Base-by-base conservation (phyloP, 2,888 invertebrate genomes). In the Drosophila phalerata region DNA sequence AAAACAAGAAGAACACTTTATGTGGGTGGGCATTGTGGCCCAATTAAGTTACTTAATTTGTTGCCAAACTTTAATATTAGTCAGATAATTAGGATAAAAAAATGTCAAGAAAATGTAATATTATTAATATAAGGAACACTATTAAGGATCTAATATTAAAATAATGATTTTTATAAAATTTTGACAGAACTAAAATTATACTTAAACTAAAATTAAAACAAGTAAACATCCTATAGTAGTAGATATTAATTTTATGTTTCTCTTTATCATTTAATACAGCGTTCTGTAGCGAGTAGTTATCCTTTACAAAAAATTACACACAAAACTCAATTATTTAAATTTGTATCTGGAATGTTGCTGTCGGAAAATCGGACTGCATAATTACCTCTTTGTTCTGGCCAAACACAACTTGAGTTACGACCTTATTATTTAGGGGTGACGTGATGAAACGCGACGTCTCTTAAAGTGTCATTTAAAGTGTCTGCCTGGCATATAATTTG, bases 301-400 rank as follows among this genome's bases (percentile, higher is more conserved):
- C n/a, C n/a, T n/a, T n/a, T n/a, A n/a, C n/a, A n/a, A n/a, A n/a
- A n/a, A n/a, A n/a, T n/a, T n/a, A n/a, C n/a, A n/a, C n/a, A n/a
- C n/a, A n/a, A n/a, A n/a, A n/a, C n/a, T n/a, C n/a, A n/a, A 28
- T 28, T 28, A 28, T 28, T 6, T 28, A 28, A 5, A 28, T 28
- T 6, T 28, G 0, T 28, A 28, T 28, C 28, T 37, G 32, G 19
- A 43, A 25, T 37, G 1, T 15, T 47, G 17, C 65, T 22, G 38
- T 10, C 58, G 37, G 34, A 53, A 62, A 64, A 73, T 58, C 40
- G 34, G 45, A 62, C 52, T 69, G 70, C 43, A 40, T 81, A 79
- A 84, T 86, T 85, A 79, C 69, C 69, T 71, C 68, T 70, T 78
- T 84, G 69, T 77, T 56, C 34, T 40, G 58, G 42, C 57, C 52